Base-by-base conservation (phyloP, 1,140 invertebrate species). In the Wiebesia pumilae region DNA sequence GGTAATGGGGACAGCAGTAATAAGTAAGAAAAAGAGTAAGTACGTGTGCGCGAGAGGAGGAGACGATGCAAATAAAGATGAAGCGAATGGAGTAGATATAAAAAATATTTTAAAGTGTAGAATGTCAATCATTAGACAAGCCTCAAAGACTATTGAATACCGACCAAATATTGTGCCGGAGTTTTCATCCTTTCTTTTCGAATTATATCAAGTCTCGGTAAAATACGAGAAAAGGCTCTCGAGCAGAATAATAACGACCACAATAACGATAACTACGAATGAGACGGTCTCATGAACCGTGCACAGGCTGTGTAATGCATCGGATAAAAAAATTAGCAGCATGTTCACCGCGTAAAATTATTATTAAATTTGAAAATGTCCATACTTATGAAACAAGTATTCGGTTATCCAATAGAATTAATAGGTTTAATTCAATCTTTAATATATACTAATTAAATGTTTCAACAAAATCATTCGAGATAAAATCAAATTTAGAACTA, bases 111-210 rank as follows among this genome's bases (percentile, higher is more conserved):
- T 69, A 21, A 33, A 67, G 40, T 9, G n/a, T 30, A 21, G 33
- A 65, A 79, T 85, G 24, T 19, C 84, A 75, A 81, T 82, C 9
- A 58, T 38, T 38, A 30, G 3, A 24, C 47, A 38, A 67, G 43
- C 62, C 79, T 78, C 75, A 78, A 84, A 84, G 62, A 54, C 75
- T 58, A 75, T 84, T 79, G 77, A 79, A 84, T 43, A 30, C 24
- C 75, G 30, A 21, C 19, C 27, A 69, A 79, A 84, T 69, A 58
- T n/a, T n/a, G n/a, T 62, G 54, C 43, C 2, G 54, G n/a, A 84
- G 54, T 47, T 78, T 65, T 84, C 75, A 27, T 54, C 35, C 21
- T 38, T 65, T 65, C 35, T 71, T 43, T 69, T n/a, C 33, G 35
- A 38, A 33, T 47, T 78, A n/a, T 51, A 65, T 43, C 51, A 33